Percentiles rank a stretch among this genome's conserved stretches.
These are phyloP conservation scores for Saturnia japonica DNA, from an alignment of 2,888 invertebrate species.

Conservation along the genomic window DNA sequence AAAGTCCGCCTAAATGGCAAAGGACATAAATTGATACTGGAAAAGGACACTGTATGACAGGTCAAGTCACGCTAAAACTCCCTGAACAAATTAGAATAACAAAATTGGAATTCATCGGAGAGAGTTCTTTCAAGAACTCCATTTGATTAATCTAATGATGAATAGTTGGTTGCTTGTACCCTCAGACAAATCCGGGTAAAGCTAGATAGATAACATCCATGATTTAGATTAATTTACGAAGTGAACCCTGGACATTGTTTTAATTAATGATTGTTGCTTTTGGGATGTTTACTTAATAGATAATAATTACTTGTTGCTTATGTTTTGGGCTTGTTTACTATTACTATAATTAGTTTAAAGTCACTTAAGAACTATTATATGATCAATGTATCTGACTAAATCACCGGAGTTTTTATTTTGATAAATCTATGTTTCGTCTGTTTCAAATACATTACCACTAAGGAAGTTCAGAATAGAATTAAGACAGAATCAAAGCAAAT, in stretches of 20 bases:
- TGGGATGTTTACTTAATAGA: neutral
- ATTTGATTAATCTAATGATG: neutral
- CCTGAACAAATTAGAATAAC: neutral
- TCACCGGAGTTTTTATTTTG: no score
- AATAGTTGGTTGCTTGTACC: neutral
- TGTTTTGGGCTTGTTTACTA: neutral
- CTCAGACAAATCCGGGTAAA: neutral
- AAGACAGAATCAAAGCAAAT: no score
- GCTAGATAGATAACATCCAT: slow-evolving; percentile 6
- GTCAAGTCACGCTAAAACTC: no score
- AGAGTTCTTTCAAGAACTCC: neutral
- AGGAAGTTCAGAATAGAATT: no score
- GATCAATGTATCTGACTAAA: no score
- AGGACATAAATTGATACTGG: no score
- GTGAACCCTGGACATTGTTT: neutral
- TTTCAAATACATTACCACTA: no score
- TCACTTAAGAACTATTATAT: neutral
- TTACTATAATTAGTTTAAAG: neutral
- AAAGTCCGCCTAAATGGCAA: no score
- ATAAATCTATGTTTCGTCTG: no score
- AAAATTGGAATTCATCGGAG: neutral
- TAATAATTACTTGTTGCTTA: neutral
- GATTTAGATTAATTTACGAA: slow-evolving; percentile 11
- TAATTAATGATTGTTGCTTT: slow-evolving; percentile 8
- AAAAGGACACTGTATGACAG: no score